Evolutionary conservation across 2,113 vertebrate species (phyloP), one percentile per base, ranked within the genome.

Genomic region (Atlantisia rogersi): DNA sequence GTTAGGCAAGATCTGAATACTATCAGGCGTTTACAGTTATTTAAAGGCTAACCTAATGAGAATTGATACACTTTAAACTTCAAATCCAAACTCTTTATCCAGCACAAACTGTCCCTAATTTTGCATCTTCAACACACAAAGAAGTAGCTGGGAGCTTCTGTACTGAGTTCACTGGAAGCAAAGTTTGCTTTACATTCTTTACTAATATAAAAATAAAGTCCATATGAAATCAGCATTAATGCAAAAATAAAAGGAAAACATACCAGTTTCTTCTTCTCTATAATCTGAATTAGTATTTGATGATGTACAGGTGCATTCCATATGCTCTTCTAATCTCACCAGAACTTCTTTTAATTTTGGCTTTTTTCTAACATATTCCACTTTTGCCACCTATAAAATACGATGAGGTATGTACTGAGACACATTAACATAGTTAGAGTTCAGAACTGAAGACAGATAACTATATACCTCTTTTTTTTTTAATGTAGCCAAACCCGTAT

Each of bases 321-420:
- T 98, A 97, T 99, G 99, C 97, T 99, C 99, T 98, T 99, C 99
- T 98, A 99, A 98, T 97, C 99, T 98, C 97, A 99, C 99, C 96
- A 99, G 98, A 94, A 99, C 99, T 98, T 99, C 99, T 98, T 99
- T 99, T 97, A 99, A 98, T 97, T 99, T 99, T 82, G 99, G 99
- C 97, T 97, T 99, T 98, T 99, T 99, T 97, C 98, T 98, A 97
- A 99, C 97, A 78, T 99, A 99, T 96, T 99, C 99, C 98, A 99
- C 99, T 98, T 99, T 99, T 95, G 99, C 99, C 98, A 99, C 99
- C 99, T 99, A 98, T 19, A 92, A 88, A 94, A 80, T 94, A 86
- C 2, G 68, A 95, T 76, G 70, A 94, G 83, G 89, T 82, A 96
- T 5, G 89, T 70, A 88, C 94, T 96, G 92, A 96, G 92, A 93